These are phyloP conservation scores for Gallinago solitaria DNA, from an alignment of 2,797 vertebrate species.

Conservation along the genomic window DNA sequence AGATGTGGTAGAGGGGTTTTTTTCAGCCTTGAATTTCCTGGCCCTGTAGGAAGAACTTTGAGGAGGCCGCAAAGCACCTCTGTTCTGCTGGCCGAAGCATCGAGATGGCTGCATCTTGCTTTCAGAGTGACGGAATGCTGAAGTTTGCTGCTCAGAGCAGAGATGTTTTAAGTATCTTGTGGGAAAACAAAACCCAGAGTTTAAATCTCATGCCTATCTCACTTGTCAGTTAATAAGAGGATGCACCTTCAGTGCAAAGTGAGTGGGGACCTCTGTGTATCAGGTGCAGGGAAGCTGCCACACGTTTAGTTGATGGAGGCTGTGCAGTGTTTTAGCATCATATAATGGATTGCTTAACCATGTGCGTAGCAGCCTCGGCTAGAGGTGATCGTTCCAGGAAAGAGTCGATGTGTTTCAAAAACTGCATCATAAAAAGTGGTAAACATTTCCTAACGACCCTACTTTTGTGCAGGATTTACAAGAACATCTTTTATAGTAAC, in stretches of 20 bases:
- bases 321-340: background rate
- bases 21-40: background rate
- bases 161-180: background rate
- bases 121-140: background rate
- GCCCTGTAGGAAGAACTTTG: fast-evolving
- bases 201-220: background rate
- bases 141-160: background rate
- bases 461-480: background rate
- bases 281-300: background rate
- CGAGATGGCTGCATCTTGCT: background rate
- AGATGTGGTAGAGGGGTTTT: background rate
- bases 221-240: background rate
- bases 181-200: background rate
- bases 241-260: background rate
- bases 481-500: background rate
- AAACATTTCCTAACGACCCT: background rate
- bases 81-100: background rate
- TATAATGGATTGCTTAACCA: background rate
- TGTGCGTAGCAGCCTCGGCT: background rate
- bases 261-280: background rate
- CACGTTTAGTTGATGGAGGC: background rate
- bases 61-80: background rate
- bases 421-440: background rate
- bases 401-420: background rate
- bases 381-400: background rate